phyloP scores from a whole-genome alignment of 2,113 vertebrate species.

The Dascyllus trimaculatus region DNA sequence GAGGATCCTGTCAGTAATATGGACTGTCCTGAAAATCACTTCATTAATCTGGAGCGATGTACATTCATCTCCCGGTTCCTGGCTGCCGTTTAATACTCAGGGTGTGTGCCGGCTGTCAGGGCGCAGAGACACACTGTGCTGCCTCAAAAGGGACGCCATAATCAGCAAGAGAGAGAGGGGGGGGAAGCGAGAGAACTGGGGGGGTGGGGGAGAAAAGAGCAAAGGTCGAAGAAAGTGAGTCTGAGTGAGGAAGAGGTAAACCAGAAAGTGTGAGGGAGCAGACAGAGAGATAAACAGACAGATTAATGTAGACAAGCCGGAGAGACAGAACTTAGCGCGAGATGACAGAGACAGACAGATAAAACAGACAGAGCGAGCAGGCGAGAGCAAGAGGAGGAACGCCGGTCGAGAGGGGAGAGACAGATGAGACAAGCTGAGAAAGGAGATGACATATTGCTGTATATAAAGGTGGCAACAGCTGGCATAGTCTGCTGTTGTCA shows the following conservation, averaged over 20 bases:
- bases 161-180: background rate
- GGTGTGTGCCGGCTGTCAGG: constrained; percentile 27
- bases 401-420: constrained; percentile 23
- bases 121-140: background rate
- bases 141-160: constrained; percentile 13
- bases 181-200: background rate
- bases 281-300: constrained; percentile 53
- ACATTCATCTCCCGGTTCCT: constrained; percentile 63
- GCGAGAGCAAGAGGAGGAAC: background rate
- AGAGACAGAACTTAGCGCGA: constrained; percentile 42
- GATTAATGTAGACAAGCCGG: constrained; percentile 49
- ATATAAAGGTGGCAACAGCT: constrained; percentile 73
- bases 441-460: constrained; percentile 63
- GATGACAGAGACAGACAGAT: constrained; percentile 44
- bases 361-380: constrained; percentile 23
- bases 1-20: constrained; percentile 61
- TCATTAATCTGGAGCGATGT: constrained; percentile 63
- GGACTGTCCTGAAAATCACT: constrained; percentile 61
- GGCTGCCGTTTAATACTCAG: constrained; percentile 44
- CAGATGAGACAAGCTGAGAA: constrained; percentile 52
- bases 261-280: background rate
- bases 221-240: constrained; percentile 23
- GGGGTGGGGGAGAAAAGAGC: constrained; percentile 9
- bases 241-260: background rate
- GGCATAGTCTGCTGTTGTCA: constrained; percentile 65